These are phyloP conservation scores for Ichneumon xanthorius DNA, from an alignment of 2,888 invertebrate genomes.

Conservation along the genomic window DNA sequence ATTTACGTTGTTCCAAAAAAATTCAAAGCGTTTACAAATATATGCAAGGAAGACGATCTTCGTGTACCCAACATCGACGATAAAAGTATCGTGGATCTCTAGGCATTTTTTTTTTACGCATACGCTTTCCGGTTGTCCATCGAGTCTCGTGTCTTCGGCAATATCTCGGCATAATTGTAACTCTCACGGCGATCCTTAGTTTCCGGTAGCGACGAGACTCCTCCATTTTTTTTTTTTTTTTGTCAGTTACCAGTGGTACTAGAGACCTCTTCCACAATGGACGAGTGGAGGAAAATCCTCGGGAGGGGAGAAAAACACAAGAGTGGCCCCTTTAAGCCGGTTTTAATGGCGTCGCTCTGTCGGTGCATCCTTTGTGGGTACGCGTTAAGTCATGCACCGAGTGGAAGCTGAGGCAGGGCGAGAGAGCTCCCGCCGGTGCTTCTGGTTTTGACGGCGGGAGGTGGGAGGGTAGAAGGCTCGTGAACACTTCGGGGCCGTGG, in stretches of 20 bases:
- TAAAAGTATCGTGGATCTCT: no score
- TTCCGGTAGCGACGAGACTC: no score
- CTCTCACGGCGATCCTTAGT: no score
- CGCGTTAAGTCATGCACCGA: conserved; percentile 50
- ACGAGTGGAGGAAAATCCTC: conserved; percentile 30
- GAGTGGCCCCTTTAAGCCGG: conserved; percentile 45
- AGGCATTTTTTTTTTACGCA: no score
- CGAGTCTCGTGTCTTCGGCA: no score
- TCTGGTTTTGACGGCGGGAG: conserved; percentile 50
- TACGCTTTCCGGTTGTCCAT: no score
- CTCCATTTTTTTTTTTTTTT: not conserved
- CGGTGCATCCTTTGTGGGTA: conserved; percentile 53
- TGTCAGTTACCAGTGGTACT: not conserved
- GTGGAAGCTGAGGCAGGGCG: conserved; percentile 10
- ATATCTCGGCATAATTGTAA: no score
- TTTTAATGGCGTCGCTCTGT: conserved; percentile 48
- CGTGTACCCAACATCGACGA: no score
- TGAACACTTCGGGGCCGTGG: conserved; percentile 31
- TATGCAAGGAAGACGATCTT: not conserved
- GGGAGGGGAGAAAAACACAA: conserved; percentile 23
- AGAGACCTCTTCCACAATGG: not conserved
- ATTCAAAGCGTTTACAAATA: not conserved
- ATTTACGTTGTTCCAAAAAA: conserved; percentile 10
- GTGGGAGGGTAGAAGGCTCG: conserved; percentile 18
- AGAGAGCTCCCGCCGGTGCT: conserved; percentile 18